Conservation (phyloP, 2,888 invertebrate species). For the Harmothoe impar region DNA sequence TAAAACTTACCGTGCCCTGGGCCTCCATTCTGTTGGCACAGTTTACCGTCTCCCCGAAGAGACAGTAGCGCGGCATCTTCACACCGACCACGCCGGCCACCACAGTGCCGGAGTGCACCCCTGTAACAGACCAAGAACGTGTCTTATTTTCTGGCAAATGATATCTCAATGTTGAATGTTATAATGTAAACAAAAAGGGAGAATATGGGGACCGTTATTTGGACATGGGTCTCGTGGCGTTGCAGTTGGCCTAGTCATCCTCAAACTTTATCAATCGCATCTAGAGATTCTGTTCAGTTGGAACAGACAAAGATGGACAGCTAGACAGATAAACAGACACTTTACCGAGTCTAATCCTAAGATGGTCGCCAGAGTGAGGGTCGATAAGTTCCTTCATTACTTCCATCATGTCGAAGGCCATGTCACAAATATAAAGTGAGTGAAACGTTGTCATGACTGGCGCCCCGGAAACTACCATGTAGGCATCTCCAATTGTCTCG, state of each 20-base stretch:
- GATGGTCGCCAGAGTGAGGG: conserved; percentile 90
- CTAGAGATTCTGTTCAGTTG: too few species aligned
- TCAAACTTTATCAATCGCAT: too few species aligned
- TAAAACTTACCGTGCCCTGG: conserved; percentile 61
- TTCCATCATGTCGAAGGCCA: conserved; percentile 98
- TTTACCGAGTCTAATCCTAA: conserved; percentile 83
- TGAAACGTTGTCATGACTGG: conserved; percentile 95
- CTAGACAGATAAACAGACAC: too few species aligned
- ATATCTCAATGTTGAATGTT: too few species aligned
- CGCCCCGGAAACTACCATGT: conserved; percentile 98
- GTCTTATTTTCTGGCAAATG: too few species aligned
- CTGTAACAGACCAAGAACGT: too few species aligned
- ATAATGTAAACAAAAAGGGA: too few species aligned
- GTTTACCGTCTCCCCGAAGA: conserved; percentile 64
- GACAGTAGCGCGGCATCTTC: conserved; percentile 64
- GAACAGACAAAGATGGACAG: too few species aligned
- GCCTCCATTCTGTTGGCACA: conserved; percentile 63
- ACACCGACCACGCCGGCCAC: conserved; percentile 66
- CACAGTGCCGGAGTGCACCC: conserved; percentile 63
- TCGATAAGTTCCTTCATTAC: conserved; percentile 95
- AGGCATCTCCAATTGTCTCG: conserved; percentile 98
- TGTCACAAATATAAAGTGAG: conserved; percentile 88
- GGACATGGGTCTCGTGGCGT: too few species aligned
- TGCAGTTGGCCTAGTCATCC: too few species aligned
- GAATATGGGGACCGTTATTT: too few species aligned